Evolutionary conservation across 1,140 invertebrate species (phyloP), one percentile per base, ranked within the genome.

Genomic region (Drosophila littoralis): DNA sequence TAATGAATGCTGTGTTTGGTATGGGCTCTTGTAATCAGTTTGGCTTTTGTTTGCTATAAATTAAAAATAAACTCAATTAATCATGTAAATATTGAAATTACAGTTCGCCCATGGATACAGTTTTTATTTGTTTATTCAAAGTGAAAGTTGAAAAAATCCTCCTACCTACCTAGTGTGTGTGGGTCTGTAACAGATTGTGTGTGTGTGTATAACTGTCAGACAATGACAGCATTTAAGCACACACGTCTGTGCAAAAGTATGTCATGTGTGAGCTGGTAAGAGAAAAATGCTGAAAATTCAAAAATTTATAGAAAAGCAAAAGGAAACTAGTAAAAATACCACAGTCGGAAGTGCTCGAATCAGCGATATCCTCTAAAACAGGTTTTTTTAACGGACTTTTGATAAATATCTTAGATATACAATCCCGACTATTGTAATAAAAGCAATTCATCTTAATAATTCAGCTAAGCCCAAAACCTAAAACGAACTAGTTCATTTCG

Each of bases 41-140:
- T 75, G 54, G 76, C 79, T 75, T 83, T 86, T 86, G 84, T 86
- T 77, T 79, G 66, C 45, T 64, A 74, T 79, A 83, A 88, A 89
- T 89, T 83, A 88, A 88, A 88, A 88, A 80, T 83, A 83, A 88
- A 88, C 84, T 74, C 76, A 80, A 89, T 88, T 89, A 88, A 88
- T 89, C 78, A 88, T 88, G 83, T 73, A 89, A 88, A 88, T 83
- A 77, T 83, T 79, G 66, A 77, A 68, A 45, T 69, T 79, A 63
- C 67, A 79, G 43, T 69, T 28, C 33, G 32, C 46, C 7, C 48
- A 42, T 61, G 57, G 6, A 58, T 52, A 58, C 32, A 33, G 36
- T 65, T 51, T 57, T 69, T 59, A 67, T 54, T 68, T 69, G 59
- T 67, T 51, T 73, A 54, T 65, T 60, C 51, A 73, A 64, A 64